Evolutionary conservation across 2,888 invertebrate genomes (phyloP), one percentile per base, ranked within the genome.

Genomic region (Actias luna): DNA sequence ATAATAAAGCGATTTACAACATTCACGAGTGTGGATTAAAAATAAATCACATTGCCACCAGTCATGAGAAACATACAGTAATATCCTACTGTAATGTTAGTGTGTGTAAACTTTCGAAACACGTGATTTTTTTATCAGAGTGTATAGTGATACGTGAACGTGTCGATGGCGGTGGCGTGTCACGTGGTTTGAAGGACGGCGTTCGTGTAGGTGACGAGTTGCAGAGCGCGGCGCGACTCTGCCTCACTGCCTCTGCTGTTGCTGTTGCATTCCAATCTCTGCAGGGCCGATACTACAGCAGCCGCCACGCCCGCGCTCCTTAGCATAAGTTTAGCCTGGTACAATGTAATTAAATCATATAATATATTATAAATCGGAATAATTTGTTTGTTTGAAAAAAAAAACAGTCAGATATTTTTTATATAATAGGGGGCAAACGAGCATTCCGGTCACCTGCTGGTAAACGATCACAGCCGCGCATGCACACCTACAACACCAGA

Each of bases 291-390:
- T 25, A 82, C 80, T 60, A 88, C 84, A 1, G 89, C 88, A 0
- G 83, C 68, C 0, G 83, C 71, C 57, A 90, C 81, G 18, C 90
- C 90, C 1, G 87, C 86, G 60, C 88, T 89, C 2, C 92, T 81
- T n/a, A 92, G 69, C 62, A 83, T 75, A 63, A 91, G 70, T 71
- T 92, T 92, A 1, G 92, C 92, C 92, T 92, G 70, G 16, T 55
- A 22, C 8, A 46, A 46, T 46, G 8, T 50, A 50, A 4, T 12
- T 16, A 46, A 50, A 25, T 50, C 8, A 33, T 33, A 33, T 33
- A 33, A n/a, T n/a, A n/a, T n/a, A n/a, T n/a, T n/a, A n/a, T n/a
- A n/a, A n/a, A n/a, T n/a, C n/a, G n/a, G n/a, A n/a, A n/a, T n/a
- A n/a, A n/a, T n/a, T n/a, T n/a, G n/a, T n/a, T n/a, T n/a, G n/a